phyloP scores from a whole-genome alignment of 2,888 invertebrate genomes.

The Rosalia funebris region DNA sequence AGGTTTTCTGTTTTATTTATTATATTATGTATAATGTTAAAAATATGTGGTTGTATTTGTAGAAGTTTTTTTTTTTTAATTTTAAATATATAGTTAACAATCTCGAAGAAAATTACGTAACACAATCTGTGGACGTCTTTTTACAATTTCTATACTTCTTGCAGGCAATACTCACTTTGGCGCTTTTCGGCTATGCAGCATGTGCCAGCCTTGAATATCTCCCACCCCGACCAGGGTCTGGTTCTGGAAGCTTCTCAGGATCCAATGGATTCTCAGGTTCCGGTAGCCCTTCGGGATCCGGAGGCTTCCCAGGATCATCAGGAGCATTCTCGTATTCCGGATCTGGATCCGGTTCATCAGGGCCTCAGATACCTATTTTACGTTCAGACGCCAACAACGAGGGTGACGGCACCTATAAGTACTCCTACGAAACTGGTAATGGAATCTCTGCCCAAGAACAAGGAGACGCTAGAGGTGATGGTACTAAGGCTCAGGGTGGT shows the following conservation, averaged over 20 bases:
- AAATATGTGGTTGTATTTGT: too few relatives aligned
- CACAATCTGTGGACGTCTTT: too few relatives aligned
- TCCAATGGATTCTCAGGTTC: slow-evolving; percentile 43
- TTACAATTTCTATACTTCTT: too few relatives aligned
- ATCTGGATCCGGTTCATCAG: slow-evolving; percentile 29
- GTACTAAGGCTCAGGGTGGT: slow-evolving; percentile 47
- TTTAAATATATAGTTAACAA: too few relatives aligned
- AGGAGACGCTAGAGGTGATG: slow-evolving; percentile 54
- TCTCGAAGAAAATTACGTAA: too few relatives aligned
- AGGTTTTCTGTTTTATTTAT: too few relatives aligned
- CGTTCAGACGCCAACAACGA: slow-evolving; percentile 52
- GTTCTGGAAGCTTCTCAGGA: slow-evolving; percentile 9
- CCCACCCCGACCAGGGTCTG: too few relatives aligned
- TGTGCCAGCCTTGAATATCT: slow-evolving; percentile 45
- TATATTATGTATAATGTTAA: too few relatives aligned
- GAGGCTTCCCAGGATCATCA: slow-evolving; percentile 44
- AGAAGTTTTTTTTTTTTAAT: too few relatives aligned
- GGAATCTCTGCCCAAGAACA: slow-evolving; percentile 64
- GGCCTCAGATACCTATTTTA: slow-evolving; percentile 47
- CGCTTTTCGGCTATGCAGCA: slow-evolving; percentile 43
- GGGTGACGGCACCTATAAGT: slow-evolving; percentile 53
- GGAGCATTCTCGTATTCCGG: slow-evolving; percentile 44
- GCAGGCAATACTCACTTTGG: slow-evolving; percentile 43
- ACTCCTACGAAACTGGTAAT: slow-evolving; percentile 69
- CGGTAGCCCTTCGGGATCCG: slow-evolving; percentile 17